phyloP scores from a whole-genome alignment of 2,113 vertebrate species.

The Oncorhynchus nerka region DNA sequence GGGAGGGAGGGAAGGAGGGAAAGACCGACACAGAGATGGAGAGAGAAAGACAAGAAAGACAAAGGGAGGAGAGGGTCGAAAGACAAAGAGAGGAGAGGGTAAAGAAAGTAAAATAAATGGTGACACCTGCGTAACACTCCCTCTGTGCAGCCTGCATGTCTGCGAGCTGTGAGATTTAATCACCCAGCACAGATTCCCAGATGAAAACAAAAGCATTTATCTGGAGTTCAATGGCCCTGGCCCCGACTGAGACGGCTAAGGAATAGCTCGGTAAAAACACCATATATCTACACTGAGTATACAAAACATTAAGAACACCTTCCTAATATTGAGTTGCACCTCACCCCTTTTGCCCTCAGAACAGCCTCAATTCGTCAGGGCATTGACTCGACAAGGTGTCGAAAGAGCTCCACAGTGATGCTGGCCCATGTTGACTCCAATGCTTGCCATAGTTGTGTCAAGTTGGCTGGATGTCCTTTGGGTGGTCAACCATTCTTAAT shows the following conservation, averaged over 20 bases:
- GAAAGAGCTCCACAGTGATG: too few species aligned
- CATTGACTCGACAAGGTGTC: too few species aligned
- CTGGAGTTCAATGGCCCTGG: slow-evolving; percentile 24
- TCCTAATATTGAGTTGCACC: too few species aligned
- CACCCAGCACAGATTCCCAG: slow-evolving; percentile 32
- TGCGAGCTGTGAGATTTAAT: slow-evolving; percentile 30
- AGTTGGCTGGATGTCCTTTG: too few species aligned
- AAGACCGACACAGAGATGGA: slow-evolving; percentile 25
- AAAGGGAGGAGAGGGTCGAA: too few species aligned
- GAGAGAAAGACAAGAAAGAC: slow-evolving; percentile 1
- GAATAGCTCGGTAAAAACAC: slow-evolving; percentile 43
- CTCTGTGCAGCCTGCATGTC: slow-evolving; percentile 14
- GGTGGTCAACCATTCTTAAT: too few species aligned
- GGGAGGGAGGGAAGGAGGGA: not conserved
- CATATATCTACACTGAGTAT: not conserved
- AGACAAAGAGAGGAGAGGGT: too few species aligned
- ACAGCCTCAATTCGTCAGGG: too few species aligned
- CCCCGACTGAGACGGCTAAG: slow-evolving; percentile 17
- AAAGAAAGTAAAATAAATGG: slow-evolving; percentile 10
- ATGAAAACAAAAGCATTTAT: slow-evolving; percentile 43
- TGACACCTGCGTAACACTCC: slow-evolving; percentile 53
- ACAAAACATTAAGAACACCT: too few species aligned
- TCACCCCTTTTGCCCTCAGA: too few species aligned
- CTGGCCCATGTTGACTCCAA: too few species aligned
- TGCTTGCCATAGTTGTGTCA: too few species aligned